A percentile compares a stretch with the other conserved stretches of the same genome.
Evolutionary conservation across 2,113 vertebrate species (phyloP).

Genomic region (Podocnemis expansa): DNA sequence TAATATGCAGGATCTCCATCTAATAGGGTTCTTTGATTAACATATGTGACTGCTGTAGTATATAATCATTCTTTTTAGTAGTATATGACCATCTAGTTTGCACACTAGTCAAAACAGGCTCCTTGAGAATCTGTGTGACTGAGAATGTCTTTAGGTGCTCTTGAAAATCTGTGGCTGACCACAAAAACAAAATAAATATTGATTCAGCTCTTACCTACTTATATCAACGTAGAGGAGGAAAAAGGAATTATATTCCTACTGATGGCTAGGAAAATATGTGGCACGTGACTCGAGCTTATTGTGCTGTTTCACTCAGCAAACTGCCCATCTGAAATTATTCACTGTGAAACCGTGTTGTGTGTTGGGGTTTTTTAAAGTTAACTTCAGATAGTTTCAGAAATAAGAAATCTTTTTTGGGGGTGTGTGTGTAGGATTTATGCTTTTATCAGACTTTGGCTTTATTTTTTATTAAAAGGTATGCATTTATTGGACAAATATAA

Average conservation of each 20-base stretch:
- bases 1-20: neutral
- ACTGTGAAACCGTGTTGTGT: neutral
- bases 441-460: neutral
- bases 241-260: neutral
- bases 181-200: neutral
- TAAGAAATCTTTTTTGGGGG: neutral
- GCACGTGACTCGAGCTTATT: neutral
- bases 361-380: neutral
- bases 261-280: neutral
- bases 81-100: neutral
- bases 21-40: neutral
- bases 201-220: neutral
- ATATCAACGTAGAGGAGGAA: neutral
- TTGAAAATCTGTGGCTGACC: neutral
- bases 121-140: neutral
- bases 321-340: neutral
- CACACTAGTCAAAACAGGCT: neutral
- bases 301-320: neutral
- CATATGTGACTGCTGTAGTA: neutral
- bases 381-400: neutral
- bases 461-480: neutral
- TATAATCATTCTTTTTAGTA: neutral
- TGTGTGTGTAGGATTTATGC: too few species aligned
- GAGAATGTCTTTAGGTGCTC: neutral
- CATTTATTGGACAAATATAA: neutral